These are phyloP conservation scores for Ormyrus pomaceus DNA, from an alignment of 2,888 invertebrate genomes.

Conservation along the genomic window DNA sequence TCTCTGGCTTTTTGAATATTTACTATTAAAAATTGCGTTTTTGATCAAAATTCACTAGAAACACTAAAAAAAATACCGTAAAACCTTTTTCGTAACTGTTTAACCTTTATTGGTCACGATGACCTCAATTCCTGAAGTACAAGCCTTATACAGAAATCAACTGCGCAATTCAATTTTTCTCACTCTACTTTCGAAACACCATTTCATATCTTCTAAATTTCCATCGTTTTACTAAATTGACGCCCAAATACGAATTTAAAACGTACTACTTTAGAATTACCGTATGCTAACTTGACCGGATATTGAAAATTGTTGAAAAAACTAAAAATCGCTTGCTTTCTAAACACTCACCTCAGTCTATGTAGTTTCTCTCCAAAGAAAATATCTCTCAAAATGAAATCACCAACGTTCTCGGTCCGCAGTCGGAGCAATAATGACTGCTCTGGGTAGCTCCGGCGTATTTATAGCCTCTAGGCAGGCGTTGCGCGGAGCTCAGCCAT, in stretches of 20 bases:
- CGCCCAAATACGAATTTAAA: too few species aligned
- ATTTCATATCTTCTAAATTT: too few species aligned
- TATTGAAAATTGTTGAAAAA: too few species aligned
- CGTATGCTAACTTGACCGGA: too few species aligned
- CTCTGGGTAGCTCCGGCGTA: not conserved
- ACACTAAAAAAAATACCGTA: not conserved
- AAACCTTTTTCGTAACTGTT: too few species aligned
- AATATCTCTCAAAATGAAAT: not conserved
- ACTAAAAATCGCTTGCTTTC: too few species aligned
- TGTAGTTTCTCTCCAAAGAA: slow-evolving; percentile 5
- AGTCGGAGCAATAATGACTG: not conserved
- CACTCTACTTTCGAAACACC: too few species aligned
- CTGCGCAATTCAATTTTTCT: slow-evolving; percentile 3
- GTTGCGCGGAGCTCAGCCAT: too few species aligned
- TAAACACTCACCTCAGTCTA: slow-evolving; percentile 34
- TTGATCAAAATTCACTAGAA: not conserved
- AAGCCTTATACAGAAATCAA: not conserved
- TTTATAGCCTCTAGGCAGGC: slow-evolving; percentile 12
- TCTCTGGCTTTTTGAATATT: not conserved
- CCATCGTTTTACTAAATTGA: too few species aligned
- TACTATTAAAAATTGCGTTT: not conserved
- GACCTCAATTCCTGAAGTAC: not conserved
- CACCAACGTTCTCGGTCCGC: not conserved
- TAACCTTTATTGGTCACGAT: not conserved
- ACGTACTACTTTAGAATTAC: too few species aligned